phyloP scores from a whole-genome alignment of 2,888 invertebrate species.

The Chydorus sphaericus region DNA sequence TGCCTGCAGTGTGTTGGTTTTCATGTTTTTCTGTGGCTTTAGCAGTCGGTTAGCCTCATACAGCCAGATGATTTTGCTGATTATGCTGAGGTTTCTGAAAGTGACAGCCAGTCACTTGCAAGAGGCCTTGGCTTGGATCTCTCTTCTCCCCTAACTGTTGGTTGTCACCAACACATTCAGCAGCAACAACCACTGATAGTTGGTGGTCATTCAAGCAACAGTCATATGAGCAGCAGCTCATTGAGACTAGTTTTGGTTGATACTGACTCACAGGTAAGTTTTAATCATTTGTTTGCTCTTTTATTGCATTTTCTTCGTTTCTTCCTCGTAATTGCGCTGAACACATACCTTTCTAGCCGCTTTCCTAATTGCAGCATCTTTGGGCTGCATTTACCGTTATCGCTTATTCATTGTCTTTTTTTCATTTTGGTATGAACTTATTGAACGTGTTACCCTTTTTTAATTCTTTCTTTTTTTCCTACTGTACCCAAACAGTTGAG shows the following conservation, averaged over 20 bases:
- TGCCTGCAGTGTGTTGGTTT: background rate
- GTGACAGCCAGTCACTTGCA: constrained; percentile 12
- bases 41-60: no score
- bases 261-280: background rate
- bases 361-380: background rate
- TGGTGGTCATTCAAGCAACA: background rate
- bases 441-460: background rate
- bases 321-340: background rate
- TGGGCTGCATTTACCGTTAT: background rate
- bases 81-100: constrained; percentile 15
- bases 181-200: constrained; percentile 11
- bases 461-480: background rate
- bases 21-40: constrained; percentile 1
- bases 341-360: background rate
- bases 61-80: constrained; percentile 11
- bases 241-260: constrained; percentile 8
- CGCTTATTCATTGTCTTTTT: background rate
- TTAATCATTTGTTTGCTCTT: no score
- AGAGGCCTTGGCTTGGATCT: constrained; percentile 11
- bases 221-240: background rate
- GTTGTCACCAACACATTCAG: no score
- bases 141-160: no score
- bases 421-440: background rate
- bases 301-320: background rate
- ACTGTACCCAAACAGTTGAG: background rate